Evolutionary conservation across 2,113 vertebrate genomes (phyloP).

Genomic region (Equus quagga): DNA sequence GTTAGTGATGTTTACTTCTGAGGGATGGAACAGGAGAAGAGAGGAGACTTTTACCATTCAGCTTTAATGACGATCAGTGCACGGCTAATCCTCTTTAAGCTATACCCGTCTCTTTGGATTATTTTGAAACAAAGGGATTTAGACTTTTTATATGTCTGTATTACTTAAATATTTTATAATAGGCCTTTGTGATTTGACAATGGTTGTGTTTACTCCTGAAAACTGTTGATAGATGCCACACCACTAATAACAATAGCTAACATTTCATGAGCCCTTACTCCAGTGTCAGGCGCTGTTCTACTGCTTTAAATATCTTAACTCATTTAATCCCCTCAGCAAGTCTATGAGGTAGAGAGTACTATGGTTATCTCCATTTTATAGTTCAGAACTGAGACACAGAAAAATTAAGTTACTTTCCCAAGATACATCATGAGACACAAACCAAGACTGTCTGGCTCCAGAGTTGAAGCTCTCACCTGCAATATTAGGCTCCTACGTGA

Average conservation of each 20-base stretch:
- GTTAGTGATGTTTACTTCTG: background rate
- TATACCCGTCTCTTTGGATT: background rate
- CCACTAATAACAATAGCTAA: background rate
- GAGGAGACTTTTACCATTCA: background rate
- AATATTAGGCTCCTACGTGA: background rate
- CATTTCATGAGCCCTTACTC: background rate
- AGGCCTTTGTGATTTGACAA: background rate
- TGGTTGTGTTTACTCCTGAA: background rate
- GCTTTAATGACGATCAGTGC: background rate
- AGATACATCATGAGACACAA: background rate
- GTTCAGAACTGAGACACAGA: background rate
- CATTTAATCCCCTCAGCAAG: background rate
- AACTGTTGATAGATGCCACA: background rate
- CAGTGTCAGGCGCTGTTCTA: background rate
- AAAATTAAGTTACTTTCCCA: background rate
- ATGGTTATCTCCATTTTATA: background rate
- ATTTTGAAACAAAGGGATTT: background rate
- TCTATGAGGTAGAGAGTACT: background rate
- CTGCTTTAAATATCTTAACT: background rate
- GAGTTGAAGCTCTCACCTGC: background rate
- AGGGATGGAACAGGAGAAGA: background rate
- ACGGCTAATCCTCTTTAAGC: background rate
- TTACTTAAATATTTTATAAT: background rate
- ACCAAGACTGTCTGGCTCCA: background rate
- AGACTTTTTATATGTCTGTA: background rate